Base-by-base conservation (phyloP, 2,888 invertebrate genomes). In the Chaitophorus viminalis region DNA sequence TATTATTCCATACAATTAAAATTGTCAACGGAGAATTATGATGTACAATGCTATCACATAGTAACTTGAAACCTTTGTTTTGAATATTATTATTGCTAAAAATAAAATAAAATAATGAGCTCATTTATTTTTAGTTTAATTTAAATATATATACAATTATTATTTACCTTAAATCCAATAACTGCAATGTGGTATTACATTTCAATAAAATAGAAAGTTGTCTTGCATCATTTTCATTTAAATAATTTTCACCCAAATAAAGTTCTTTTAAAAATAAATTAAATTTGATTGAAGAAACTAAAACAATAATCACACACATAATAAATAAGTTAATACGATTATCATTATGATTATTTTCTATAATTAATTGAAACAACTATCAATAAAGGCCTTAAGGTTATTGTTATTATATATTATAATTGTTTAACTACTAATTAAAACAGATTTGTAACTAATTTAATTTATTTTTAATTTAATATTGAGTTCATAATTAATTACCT, bases 1-100 rank as follows among this genome's bases (percentile, higher is more conserved):
- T 94, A 91, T 97, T 97, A 92, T 96, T 97, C 96, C 96, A 97
- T 54, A 97, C 91, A 60, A 97, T 94, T 33, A 97, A 92, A n/a
- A 96, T 95, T 29, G 93, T 93, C 14, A 95, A 91, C 0, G 94
- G 94, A 90, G 36, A 91, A 90, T 5, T 93, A 91, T 96, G 95
- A 90, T 95, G 94, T 39, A 94, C 93, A 76, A 97, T 91, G 4
- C 96, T 96, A 89, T 95, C 94, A 75, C 95, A 94, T 77, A 97
- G 92, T 91, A 95, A 94, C 8, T 93, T 93, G 81, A 95, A 93
- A 0, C 97, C 97, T 31, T 93, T 93, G 91, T 96, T 96, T 94
- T 95, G 93, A 76, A 93, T 91, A 90, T 92, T 91, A 91, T 93
- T 93, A 91, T 92, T 93, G 91, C 91, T 93, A 90, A 82, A 91